Evolutionary conservation across 53 echinoderm and acorn worm species (phyloP), one percentile per base, ranked within the genome.

Genomic region (Antedon mediterranea): DNA sequence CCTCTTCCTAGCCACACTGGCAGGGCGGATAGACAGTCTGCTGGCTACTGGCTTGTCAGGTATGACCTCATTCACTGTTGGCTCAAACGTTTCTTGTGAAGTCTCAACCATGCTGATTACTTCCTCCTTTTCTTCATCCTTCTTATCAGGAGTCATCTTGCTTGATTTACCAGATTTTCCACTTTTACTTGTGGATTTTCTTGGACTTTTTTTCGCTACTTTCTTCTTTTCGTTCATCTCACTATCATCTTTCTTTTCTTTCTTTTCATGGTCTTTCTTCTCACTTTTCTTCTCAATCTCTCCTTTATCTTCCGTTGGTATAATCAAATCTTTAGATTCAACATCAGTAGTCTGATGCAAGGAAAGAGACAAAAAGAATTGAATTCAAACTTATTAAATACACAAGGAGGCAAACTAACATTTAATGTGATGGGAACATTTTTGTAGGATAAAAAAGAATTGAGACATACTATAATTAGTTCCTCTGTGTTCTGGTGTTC

Each of bases 171-270:
- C 76, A 73, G 31, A 80, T 77, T 79, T 88, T 86, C 57, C 84
- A 84, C 88, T 86, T 88, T 80, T 90, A 78, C 85, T 86, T 5
- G 88, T 93, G 13, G 86, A 82, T 83, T 90, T 90, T 30, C 90
- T 73, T 0, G 90, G 82, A 18, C 57, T 57, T 23, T 57, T 57
- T 18, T 26, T 13, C 23, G 57, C 9, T 18, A 13, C 57, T 57
- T 57, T 57, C 57, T 57, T 57, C 57, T 90, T 85, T 79, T 86
- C 85, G 71, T 93, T 87, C 71, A 82, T 83, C 43, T 90, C 80
- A 71, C 77, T 84, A 26, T 83, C 88, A 23, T 78, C 87, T 74
- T 82, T 89, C 31, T 74, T 81, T 41, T 82, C 93, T 74, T 76
- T 85, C 34, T 81, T 85, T 31, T 79, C 83, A 11, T 73, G 71